Evolutionary conservation across 2,113 vertebrate genomes (phyloP).

Genomic region (Apus apus): DNA sequence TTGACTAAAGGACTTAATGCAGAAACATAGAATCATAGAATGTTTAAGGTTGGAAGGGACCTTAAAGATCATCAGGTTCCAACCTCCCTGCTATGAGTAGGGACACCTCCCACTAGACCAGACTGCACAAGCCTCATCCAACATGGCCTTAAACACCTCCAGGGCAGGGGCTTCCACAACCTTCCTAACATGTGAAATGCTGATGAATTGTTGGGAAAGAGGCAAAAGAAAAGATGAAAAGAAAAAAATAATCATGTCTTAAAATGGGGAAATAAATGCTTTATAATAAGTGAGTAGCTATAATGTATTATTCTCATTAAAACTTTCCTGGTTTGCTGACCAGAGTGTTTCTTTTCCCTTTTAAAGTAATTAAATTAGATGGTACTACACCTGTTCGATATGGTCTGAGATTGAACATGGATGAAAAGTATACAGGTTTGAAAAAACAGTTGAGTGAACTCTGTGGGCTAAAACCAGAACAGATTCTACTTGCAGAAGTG

Average conservation of each 20-base stretch:
- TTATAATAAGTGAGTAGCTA: neutral
- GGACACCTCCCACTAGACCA: too few species aligned
- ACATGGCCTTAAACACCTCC: too few species aligned
- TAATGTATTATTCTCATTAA: neutral
- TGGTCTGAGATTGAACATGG: conserved; percentile 94
- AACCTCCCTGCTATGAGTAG: too few species aligned
- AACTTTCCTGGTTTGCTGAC: neutral
- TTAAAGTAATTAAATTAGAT: conserved; percentile 92
- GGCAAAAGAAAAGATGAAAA: neutral
- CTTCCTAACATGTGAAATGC: too few species aligned
- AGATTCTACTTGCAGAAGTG: conserved; percentile 96
- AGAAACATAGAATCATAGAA: neutral
- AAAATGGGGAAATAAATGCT: neutral
- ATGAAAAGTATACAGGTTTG: conserved; percentile 96
- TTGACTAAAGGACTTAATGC: neutral
- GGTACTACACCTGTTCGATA: conserved; percentile 93
- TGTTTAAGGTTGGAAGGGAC: too few species aligned
- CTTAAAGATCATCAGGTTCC: too few species aligned
- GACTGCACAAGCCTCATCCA: too few species aligned
- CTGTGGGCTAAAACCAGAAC: conserved; percentile 92
- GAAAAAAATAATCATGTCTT: neutral
- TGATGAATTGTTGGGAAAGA: neutral
- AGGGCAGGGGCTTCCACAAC: too few species aligned
- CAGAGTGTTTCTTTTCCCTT: neutral
- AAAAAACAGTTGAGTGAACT: conserved; percentile 96